A percentile compares a stretch with the other conserved stretches of the same genome.
Conservation (phyloP, 2,888 invertebrate genomes). For the Mimachlamys varia region DNA sequence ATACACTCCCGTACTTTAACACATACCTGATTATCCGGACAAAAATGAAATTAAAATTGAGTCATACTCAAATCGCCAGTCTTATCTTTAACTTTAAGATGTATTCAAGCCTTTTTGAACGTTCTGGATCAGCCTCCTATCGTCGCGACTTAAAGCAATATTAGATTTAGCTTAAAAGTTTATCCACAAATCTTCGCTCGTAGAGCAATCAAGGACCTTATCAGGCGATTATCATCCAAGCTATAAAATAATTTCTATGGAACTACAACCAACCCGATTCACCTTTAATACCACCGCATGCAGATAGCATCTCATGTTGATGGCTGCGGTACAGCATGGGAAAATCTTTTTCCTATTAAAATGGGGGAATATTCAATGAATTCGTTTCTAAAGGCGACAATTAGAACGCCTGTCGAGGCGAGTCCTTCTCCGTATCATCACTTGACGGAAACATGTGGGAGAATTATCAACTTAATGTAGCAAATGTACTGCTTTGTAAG, state of each 20-base stretch:
- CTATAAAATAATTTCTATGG: slow-evolving; percentile 10
- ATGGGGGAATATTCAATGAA: neutral
- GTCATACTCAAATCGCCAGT: neutral
- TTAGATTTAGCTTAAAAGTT: neutral
- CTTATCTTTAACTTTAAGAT: neutral
- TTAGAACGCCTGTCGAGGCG: neutral
- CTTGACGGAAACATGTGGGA: too few relatives aligned
- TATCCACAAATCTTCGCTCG: neutral
- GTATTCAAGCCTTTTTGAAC: neutral
- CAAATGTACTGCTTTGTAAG: too few relatives aligned
- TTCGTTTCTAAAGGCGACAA: neutral
- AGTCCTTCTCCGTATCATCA: neutral
- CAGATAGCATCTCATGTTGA: neutral
- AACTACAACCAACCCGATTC: neutral
- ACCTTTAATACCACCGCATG: neutral
- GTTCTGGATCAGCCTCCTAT: neutral
- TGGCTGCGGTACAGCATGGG: neutral
- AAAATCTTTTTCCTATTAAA: neutral
- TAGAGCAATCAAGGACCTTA: neutral
- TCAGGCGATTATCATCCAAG: neutral
- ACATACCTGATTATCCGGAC: neutral
- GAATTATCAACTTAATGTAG: too few relatives aligned
- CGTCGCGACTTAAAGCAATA: neutral
- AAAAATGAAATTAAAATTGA: slow-evolving; percentile 21
- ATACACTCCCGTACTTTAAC: neutral